These are phyloP conservation scores for Caranx ignobilis DNA, from an alignment of 2,113 vertebrate genomes.

Conservation along the genomic window DNA sequence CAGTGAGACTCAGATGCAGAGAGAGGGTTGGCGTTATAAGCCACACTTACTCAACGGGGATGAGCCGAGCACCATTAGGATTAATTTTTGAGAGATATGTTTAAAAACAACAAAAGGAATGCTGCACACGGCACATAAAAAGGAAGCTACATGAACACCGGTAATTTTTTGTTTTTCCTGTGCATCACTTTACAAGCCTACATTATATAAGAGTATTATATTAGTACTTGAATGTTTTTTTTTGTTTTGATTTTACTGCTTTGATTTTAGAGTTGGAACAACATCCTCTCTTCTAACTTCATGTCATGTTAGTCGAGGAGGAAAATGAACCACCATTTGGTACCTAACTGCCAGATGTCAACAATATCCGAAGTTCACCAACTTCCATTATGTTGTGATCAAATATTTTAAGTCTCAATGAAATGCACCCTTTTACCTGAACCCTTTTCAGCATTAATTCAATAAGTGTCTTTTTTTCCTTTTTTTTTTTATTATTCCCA, in stretches of 20 bases:
- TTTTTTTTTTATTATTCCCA: neutral
- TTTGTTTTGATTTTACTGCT: neutral
- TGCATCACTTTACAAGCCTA: neutral
- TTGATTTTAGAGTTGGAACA: neutral
- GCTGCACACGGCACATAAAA: slow-evolving; percentile 1
- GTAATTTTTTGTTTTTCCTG: neutral
- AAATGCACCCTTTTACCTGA: neutral
- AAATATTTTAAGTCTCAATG: neutral
- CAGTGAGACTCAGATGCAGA: slow-evolving; percentile 21
- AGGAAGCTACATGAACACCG: slow-evolving; percentile 6
- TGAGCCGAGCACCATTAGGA: slow-evolving; percentile 32
- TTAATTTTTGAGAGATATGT: slow-evolving; percentile 34
- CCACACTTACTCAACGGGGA: slow-evolving; percentile 17
- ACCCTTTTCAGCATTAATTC: neutral
- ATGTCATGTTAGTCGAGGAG: neutral
- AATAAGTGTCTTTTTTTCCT: neutral
- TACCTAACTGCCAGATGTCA: neutral
- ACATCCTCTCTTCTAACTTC: neutral
- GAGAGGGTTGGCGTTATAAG: slow-evolving; percentile 15
- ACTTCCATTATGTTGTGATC: neutral
- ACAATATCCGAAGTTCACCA: neutral
- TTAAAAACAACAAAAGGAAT: slow-evolving; percentile 19
- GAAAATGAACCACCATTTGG: neutral
- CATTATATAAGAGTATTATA: neutral
- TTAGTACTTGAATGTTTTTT: neutral